These are phyloP conservation scores for Drosophila fungiperda DNA, from an alignment of 2,888 invertebrate genomes.

Conservation along the genomic window DNA sequence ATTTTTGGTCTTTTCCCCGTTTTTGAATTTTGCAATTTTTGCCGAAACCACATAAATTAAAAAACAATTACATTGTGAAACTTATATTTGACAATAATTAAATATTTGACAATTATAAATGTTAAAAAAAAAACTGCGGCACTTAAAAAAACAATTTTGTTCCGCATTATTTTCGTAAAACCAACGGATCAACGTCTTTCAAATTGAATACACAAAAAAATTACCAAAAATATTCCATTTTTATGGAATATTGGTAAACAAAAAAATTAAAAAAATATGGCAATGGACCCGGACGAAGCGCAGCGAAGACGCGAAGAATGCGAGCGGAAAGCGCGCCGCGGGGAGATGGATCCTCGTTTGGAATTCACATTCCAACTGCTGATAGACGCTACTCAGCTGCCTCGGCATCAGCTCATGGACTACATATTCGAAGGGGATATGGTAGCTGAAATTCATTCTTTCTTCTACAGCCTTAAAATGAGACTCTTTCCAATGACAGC, in stretches of 20 bases:
- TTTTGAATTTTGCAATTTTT: slow-evolving; percentile 74
- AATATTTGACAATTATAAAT: slow-evolving; percentile 17
- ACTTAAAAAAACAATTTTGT: slow-evolving; percentile 40
- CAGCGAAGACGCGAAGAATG: slow-evolving; percentile 94
- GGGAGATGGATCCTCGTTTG: slow-evolving; percentile 96
- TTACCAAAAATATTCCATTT: slow-evolving; percentile 21
- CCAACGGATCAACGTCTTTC: slow-evolving; percentile 53
- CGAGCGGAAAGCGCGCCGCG: slow-evolving; percentile 94
- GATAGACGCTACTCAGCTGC: slow-evolving; percentile 93
- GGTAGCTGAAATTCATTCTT: slow-evolving; percentile 85
- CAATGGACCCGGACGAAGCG: slow-evolving; percentile 84
- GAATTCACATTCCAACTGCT: slow-evolving; percentile 95
- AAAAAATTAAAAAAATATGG: slow-evolving; percentile 24
- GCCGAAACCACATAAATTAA: slow-evolving; percentile 30
- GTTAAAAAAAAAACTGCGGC: slow-evolving; percentile 31
- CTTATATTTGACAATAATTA: slow-evolving; percentile 27
- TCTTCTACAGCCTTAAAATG: background rate
- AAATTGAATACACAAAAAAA: slow-evolving; percentile 19
- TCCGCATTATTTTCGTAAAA: slow-evolving; percentile 48
- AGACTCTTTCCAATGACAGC: slow-evolving; percentile 84
- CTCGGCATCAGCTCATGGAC: slow-evolving; percentile 94
- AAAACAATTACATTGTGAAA: slow-evolving; percentile 19
- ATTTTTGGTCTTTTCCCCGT: slow-evolving; percentile 74
- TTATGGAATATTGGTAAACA: slow-evolving; percentile 34
- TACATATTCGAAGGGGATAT: slow-evolving; percentile 96